Base-by-base conservation (phyloP, 2,888 invertebrate species). In the Tryphoninae sp. region DNA sequence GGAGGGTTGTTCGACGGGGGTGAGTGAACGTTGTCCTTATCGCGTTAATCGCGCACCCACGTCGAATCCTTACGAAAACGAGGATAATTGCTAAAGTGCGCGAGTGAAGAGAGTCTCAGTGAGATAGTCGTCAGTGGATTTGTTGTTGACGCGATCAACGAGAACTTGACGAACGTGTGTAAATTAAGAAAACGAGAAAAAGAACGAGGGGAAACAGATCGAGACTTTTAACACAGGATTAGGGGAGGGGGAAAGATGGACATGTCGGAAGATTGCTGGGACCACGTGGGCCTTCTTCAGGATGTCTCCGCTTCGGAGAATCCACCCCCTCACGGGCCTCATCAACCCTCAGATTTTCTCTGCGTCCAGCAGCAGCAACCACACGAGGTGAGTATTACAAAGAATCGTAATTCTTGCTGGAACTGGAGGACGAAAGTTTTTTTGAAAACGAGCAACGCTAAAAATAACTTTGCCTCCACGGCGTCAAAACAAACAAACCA, bases 231-330 rank as follows among this genome's bases (percentile, higher is more conserved):
- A 49, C 26, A 26, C 33, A 33, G 51, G 58, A 74, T 59, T 64
- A 69, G 23, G 9, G 53, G 42, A 75, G 74, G 72, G 51, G 68
- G 22, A 42, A 62, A 74, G 42, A 91, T 91, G 92, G 91, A 91
- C 86, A 89, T 91, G 87, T 84, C 90, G 73, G 91, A 91, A 78
- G 91, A 91, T 83, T 91, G 92, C 80, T 92, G 92, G 92, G 91
- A 91, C 82, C 92, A 92, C 91, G 92, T 91, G 91, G 90, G 91
- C 59, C 88, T 91, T 64, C 89, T 92, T 45, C 91, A 91, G 83
- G 91, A 92, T 83, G 90, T 90, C 69, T 87, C 91, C 84, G 86
- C 84, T 76, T 62, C 89, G 83, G 90, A 90, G 68, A 88, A 88
- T 83, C 88, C 89, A 78, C 86, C 88, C 83, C 87, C 88, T 42